Base-by-base conservation (phyloP, 2,888 invertebrate species). In the Criorhina ranunculi region DNA sequence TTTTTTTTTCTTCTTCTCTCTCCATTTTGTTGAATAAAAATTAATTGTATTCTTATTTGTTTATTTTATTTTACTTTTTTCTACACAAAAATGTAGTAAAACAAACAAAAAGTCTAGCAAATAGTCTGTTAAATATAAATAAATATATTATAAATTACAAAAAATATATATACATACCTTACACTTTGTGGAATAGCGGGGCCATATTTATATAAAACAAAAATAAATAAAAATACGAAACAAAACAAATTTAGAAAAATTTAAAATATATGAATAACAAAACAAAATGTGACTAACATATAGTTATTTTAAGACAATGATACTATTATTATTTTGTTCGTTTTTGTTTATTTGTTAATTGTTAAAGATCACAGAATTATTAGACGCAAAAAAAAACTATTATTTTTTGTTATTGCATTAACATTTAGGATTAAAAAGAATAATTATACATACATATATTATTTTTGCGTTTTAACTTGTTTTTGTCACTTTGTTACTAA, bases 101-200 rank as follows among this genome's bases (percentile, higher is more conserved):
- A 62, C 49, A 72, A 76, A 66, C 35, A 86, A 69, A 66, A 73
- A 78, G 51, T 83, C 79, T 83, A 83, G 79, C 24, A 64, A 73
- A 69, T 83, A 83, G 83, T 83, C 83, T 79, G 83, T 83, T 78
- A 62, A 78, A 78, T 51, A 42, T 19, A 70, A 64, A 80, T 17
- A n/a, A n/a, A 59, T 24, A 75, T 67, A 60, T 76, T 66, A 53
- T 66, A 72, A 37, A 29, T 9, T 62, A 62, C n/a, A 62, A 83
- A 33, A 69, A 31, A 72, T 55, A 81, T 42, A 66, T 75, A 72
- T 69, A 86, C 83, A 79, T 86, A 86, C 82, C 82, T 82, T 86
- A 86, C 89, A 90, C 88, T 89, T 89, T 91, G 91, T 91, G 91
- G 91, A 91, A 91, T 91, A 91, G 91, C 91, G 91, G 91, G 91